These are phyloP conservation scores for Speoplatyrhinus poulsoni DNA, from an alignment of 2,113 vertebrate genomes.

Conservation along the genomic window DNA sequence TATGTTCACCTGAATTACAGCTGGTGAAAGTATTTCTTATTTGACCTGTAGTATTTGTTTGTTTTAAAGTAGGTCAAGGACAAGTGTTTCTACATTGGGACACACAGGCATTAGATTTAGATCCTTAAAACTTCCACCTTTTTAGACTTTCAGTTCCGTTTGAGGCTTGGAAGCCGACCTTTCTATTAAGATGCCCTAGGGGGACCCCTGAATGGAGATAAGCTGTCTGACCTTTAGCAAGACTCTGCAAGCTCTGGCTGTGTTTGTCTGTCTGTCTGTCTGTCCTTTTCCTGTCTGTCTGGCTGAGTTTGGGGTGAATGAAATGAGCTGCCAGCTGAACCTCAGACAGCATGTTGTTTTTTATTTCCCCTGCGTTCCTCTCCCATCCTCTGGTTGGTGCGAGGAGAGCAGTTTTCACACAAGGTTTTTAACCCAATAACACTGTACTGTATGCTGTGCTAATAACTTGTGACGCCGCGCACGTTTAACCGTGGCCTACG, in stretches of 20 bases:
- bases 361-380: neutral
- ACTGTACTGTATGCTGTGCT: neutral
- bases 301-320: slow-evolving; percentile 17
- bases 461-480: slow-evolving; percentile 28
- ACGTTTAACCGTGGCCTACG: slow-evolving; percentile 1
- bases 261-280: slow-evolving; percentile 20
- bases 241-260: slow-evolving; percentile 27
- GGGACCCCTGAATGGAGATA: slow-evolving; percentile 32
- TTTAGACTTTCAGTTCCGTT: slow-evolving; percentile 3
- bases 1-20: neutral
- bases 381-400: slow-evolving; percentile 36
- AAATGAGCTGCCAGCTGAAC: slow-evolving; percentile 48
- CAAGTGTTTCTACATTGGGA: neutral
- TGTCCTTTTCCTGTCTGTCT: neutral
- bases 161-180: slow-evolving; percentile 21
- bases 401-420: slow-evolving; percentile 87
- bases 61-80: neutral
- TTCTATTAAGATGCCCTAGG: slow-evolving; percentile 14
- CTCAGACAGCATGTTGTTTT: slow-evolving; percentile 58
- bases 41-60: neutral
- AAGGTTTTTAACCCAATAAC: slow-evolving; percentile 17
- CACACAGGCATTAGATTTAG: neutral
- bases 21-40: neutral
- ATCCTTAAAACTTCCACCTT: neutral
- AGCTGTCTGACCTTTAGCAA: slow-evolving; percentile 49